These are phyloP conservation scores for Triplophysa yarkandensis DNA, from an alignment of 2,797 vertebrate genomes.

Conservation along the genomic window DNA sequence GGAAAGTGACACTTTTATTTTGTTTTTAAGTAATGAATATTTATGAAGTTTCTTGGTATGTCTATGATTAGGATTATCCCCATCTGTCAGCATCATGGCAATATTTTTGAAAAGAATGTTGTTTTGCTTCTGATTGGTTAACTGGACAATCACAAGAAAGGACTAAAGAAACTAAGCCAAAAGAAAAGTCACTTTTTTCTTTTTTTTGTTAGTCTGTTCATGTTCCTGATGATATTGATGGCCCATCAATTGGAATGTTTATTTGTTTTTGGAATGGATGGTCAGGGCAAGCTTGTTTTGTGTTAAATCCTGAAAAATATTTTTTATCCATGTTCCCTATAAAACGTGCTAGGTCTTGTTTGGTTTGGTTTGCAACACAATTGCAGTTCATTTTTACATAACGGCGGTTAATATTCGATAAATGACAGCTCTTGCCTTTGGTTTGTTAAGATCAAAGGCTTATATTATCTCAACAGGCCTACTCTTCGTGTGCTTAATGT, in stretches of 20 bases:
- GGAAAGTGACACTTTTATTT: constrained; percentile 6
- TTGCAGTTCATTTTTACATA: constrained; percentile 11
- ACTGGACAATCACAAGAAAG: background rate
- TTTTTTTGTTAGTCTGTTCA: background rate
- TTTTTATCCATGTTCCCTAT: background rate
- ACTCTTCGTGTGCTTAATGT: constrained; percentile 15
- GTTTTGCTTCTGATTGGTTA: constrained; percentile 6
- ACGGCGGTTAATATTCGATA: constrained; percentile 28
- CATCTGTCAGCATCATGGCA: constrained; percentile 2
- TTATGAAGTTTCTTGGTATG: background rate
- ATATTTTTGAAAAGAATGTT: background rate
- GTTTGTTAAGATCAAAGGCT: constrained; percentile 37
- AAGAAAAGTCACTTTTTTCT: background rate
- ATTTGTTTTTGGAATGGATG: background rate
- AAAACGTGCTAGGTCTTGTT: constrained; percentile 33
- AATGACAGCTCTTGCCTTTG: constrained; percentile 34
- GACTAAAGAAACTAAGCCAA: constrained; percentile 4
- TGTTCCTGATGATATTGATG: background rate
- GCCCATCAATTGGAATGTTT: background rate
- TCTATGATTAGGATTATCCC: background rate
- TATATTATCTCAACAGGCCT: constrained; percentile 13
- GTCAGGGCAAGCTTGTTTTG: background rate
- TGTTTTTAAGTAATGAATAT: background rate
- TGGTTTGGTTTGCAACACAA: constrained; percentile 30
- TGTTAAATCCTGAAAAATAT: background rate